Conservation (phyloP, 1,140 invertebrate species). For the Eulimnadia texana region DNA sequence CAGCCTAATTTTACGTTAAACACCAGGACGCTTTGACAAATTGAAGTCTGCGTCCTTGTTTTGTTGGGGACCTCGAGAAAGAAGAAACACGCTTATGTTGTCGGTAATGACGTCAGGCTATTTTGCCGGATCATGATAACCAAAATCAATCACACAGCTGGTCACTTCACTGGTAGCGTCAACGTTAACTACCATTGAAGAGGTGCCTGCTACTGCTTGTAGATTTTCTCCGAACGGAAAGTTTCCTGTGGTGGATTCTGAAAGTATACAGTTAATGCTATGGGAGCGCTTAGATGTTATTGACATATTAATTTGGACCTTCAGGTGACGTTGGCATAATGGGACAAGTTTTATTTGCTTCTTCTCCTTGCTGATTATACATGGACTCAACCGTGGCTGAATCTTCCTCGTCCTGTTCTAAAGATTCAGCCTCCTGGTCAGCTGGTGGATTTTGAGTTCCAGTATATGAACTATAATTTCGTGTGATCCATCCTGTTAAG, state of each 20-base stretch:
- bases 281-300: no score
- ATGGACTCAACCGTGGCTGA: neutral
- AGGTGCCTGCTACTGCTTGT: neutral
- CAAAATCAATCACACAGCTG: neutral
- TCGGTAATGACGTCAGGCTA: neutral
- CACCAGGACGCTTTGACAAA: neutral
- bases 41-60: neutral
- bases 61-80: neutral
- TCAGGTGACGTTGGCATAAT: no score
- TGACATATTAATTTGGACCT: no score
- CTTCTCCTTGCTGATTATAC: no score
- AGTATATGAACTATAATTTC: neutral
- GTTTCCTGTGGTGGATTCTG: no score
- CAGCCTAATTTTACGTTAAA: neutral
- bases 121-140: neutral
- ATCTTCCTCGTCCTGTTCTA: neutral
- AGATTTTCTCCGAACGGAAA: no score
- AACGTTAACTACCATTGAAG: no score
- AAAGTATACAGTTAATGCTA: no score
- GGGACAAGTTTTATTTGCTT: no score
- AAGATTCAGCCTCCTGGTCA: neutral
- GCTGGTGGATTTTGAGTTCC: neutral
- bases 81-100: neutral
- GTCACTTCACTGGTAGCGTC: no score
- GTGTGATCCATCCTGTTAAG: neutral